These are phyloP conservation scores for Bombus huntii DNA, from an alignment of 1,140 invertebrate genomes.

Conservation along the genomic window DNA sequence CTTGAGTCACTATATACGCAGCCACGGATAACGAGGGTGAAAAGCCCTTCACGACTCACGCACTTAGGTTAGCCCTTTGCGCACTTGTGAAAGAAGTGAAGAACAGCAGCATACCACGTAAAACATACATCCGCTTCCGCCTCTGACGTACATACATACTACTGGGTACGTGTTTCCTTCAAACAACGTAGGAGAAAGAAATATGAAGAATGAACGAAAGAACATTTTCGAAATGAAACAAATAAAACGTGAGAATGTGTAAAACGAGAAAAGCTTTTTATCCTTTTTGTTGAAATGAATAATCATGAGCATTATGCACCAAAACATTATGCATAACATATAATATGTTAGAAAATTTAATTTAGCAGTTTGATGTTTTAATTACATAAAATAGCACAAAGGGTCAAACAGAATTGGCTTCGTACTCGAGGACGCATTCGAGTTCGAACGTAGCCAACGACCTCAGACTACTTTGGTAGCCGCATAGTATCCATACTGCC, in stretches of 20 bases:
- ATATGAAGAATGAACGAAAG: not conserved
- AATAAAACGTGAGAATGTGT: not conserved
- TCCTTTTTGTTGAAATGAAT: no score
- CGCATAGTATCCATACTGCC: not conserved
- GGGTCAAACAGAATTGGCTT: constrained; percentile 6
- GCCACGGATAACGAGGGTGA: not conserved
- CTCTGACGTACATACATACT: not conserved
- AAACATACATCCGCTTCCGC: constrained; percentile 1
- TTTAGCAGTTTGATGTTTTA: no score
- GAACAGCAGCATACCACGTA: not conserved
- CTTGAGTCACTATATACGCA: not conserved
- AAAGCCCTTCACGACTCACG: not conserved
- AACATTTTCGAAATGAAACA: not conserved
- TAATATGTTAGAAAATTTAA: no score
- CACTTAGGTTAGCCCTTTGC: constrained; percentile 17
- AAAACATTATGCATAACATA: no score
- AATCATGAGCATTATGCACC: no score
- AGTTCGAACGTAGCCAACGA: not conserved
- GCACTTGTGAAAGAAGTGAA: not conserved
- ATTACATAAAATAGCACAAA: not conserved
- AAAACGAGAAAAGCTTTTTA: no score
- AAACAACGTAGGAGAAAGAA: not conserved
- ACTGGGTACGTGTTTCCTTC: not conserved
- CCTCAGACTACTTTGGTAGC: not conserved
- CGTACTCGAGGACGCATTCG: not conserved